Evolutionary conservation across 2,888 invertebrate species (phyloP).

Genomic region (Prosopocoilus inquinatus): DNA sequence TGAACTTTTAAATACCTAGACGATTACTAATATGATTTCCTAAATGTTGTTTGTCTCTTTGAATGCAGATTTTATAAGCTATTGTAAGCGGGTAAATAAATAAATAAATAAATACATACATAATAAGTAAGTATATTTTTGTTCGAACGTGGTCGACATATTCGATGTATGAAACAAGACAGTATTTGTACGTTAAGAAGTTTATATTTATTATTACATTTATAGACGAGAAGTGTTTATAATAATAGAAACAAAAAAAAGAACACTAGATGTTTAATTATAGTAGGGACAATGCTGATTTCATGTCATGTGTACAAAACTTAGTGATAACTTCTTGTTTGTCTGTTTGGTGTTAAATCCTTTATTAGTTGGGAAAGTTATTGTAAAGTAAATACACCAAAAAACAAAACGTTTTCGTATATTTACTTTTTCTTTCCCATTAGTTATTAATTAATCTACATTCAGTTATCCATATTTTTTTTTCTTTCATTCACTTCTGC

Average conservation of each 20-base stretch:
- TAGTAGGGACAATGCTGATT: background rate
- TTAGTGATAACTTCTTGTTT: background rate
- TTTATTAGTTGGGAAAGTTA: too few relatives aligned
- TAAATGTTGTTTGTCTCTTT: background rate
- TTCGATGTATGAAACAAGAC: background rate
- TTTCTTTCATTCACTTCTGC: too few relatives aligned
- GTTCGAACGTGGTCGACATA: background rate
- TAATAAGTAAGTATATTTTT: background rate
- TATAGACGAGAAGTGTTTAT: background rate
- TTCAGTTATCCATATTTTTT: too few relatives aligned
- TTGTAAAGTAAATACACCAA: too few relatives aligned
- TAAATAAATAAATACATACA: background rate
- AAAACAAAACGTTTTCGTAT: too few relatives aligned
- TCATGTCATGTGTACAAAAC: background rate
- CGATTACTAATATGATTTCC: background rate
- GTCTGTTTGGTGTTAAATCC: background rate
- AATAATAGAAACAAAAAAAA: too few relatives aligned
- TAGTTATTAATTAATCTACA: too few relatives aligned
- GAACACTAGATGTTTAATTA: too few relatives aligned
- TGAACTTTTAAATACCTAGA: background rate
- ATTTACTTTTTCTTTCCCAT: too few relatives aligned
- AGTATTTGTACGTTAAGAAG: conserved; percentile 1
- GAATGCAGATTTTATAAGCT: background rate
- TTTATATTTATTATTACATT: conserved; percentile 2
- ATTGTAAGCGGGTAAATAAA: background rate